A percentile compares a stretch with the other conserved stretches of the same genome.
Conservation (phyloP, 1,140 invertebrate genomes). For the Drosophila fuyamai region DNA sequence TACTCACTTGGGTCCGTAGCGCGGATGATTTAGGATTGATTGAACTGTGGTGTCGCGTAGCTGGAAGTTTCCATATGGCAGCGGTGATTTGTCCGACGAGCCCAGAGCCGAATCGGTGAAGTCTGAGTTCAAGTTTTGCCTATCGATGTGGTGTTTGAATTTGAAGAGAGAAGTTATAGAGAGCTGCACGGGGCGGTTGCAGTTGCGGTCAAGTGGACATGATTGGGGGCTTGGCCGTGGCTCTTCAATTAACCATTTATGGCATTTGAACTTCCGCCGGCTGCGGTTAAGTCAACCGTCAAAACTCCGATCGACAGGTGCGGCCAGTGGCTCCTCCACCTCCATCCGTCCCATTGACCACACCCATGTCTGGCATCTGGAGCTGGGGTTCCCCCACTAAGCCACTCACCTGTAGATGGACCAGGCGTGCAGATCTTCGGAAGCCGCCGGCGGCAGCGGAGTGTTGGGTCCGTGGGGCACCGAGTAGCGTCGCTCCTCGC, state of each 20-base stretch:
- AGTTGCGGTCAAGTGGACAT: slow-evolving; percentile 67
- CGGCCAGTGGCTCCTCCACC: not conserved
- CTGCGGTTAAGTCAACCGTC: slow-evolving; percentile 75
- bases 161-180: not conserved
- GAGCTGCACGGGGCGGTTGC: slow-evolving; percentile 40
- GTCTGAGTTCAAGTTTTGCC: slow-evolving; percentile 97
- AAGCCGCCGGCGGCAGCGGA: slow-evolving; percentile 88
- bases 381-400: slow-evolving; percentile 1
- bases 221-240: slow-evolving; percentile 40
- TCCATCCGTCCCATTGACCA: not conserved
- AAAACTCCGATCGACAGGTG: slow-evolving; percentile 52
- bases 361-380: slow-evolving; percentile 44
- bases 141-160: slow-evolving; percentile 71
- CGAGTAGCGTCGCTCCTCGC: slow-evolving; percentile 91
- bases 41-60: slow-evolving; percentile 96
- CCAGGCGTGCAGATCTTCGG: slow-evolving; percentile 97
- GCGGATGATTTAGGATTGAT: slow-evolving; percentile 95
- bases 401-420: slow-evolving; percentile 93
- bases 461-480: slow-evolving; percentile 89
- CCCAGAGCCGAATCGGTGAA: slow-evolving; percentile 97
- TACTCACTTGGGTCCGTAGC: slow-evolving; percentile 93
- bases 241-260: slow-evolving; percentile 57
- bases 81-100: slow-evolving; percentile 94
- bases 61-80: slow-evolving; percentile 97
- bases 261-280: slow-evolving; percentile 65